Evolutionary conservation across 1,140 invertebrate species (phyloP).

Genomic region (Condylostylus longicornis): DNA sequence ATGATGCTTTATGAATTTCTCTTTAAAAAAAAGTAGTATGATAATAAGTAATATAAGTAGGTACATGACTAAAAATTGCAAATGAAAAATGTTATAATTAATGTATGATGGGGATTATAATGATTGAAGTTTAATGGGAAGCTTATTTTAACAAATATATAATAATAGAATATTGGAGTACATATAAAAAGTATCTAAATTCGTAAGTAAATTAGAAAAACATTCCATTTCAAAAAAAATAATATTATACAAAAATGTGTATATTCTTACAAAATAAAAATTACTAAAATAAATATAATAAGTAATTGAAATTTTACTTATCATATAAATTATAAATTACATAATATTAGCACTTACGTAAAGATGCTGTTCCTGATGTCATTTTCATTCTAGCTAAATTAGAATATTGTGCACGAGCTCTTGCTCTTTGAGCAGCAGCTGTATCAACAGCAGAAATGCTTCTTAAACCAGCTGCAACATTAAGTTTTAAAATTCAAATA

Average conservation of each 20-base stretch:
- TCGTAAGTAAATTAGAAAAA: no score
- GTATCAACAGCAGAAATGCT: slow-evolving; percentile 89
- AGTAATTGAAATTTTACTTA: slow-evolving; percentile 1
- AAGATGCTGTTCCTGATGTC: slow-evolving; percentile 49
- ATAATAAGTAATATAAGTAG: no score
- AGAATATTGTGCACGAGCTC: slow-evolving; percentile 63
- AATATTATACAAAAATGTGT: slow-evolving; percentile 6
- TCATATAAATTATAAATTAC: neutral
- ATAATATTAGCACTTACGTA: slow-evolving; percentile 58
- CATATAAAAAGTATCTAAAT: no score
- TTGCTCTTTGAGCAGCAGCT: slow-evolving; percentile 71
- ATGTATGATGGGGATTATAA: no score
- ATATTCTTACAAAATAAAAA: neutral
- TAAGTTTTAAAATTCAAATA: slow-evolving; percentile 15
- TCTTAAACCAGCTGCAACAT: slow-evolving; percentile 38
- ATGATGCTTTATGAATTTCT: no score
- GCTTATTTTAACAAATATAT: no score
- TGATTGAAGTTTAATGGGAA: no score
- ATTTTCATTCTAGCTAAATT: slow-evolving; percentile 57
- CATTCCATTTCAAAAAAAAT: no score
- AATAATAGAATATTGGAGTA: no score
- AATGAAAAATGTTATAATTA: no score
- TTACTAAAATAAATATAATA: slow-evolving; percentile 1
- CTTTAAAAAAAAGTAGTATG: no score
- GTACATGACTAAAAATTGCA: no score